Evolutionary conservation across 1,140 invertebrate species (phyloP), one percentile per base, ranked within the genome.

Genomic region (Eulimnadia texana): DNA sequence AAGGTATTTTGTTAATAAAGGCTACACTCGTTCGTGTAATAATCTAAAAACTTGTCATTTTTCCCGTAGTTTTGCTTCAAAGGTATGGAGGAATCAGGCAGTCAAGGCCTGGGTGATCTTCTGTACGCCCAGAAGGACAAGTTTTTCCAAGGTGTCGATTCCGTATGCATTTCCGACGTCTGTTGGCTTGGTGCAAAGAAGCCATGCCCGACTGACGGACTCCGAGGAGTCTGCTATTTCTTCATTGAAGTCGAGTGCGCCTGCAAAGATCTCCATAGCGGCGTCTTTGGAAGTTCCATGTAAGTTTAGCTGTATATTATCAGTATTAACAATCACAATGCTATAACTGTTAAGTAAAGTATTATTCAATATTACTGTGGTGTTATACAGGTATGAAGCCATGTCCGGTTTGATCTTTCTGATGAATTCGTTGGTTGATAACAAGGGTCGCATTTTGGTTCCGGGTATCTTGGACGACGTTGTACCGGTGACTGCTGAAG

Each of bases 31-130:
- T n/a, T n/a, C n/a, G n/a, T n/a, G n/a, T n/a, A n/a, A n/a, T n/a
- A n/a, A n/a, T n/a, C n/a, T n/a, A n/a, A n/a, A n/a, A n/a, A n/a
- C n/a, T n/a, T n/a, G n/a, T n/a, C n/a, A n/a, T n/a, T n/a, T n/a
- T n/a, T n/a, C n/a, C n/a, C n/a, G n/a, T n/a, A 88, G 80, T 98
- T 98, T 76, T 81, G 90, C 20, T 92, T 98, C 71, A 95, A 99
- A 80, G 93, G 90, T 51, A 99, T 99, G 95, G 96, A 99, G 77
- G 96, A 99, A 74, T 88, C 83, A 68, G 94, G 95, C 6, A 97
- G 93, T 63, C 88, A 92, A 73, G 95, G 95, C 27, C 75, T 99
- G 11, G 93, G 98, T 72, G 86, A 91, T 2, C 72, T 97, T 16
- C 74, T 99, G 1, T 74, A 81, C 64, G 71, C 81, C 3, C 76